A percentile compares a stretch with the other conserved stretches of the same genome.
Evolutionary conservation across 2,113 vertebrate genomes (phyloP).

Genomic region (Chloropsis cyanopogon): DNA sequence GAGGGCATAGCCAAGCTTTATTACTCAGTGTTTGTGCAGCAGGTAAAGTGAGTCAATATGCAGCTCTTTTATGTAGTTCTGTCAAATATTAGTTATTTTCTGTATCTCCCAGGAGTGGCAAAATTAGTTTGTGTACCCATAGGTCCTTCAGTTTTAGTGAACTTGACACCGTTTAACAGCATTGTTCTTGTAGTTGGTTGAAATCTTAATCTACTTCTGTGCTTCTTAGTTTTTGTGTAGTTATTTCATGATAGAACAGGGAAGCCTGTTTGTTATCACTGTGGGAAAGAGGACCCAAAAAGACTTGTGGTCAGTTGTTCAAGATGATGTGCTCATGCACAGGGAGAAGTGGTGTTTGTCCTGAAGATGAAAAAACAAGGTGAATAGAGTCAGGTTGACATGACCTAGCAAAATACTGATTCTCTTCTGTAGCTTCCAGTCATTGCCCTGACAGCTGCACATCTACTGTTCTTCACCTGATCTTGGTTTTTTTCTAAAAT

Average conservation of each 20-base stretch:
- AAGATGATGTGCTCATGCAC: background rate
- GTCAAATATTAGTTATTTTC: background rate
- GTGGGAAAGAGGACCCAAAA: background rate
- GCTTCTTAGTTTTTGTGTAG: background rate
- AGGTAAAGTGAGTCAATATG: background rate
- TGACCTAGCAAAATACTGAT: background rate
- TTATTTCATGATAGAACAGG: background rate
- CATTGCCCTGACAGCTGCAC: background rate
- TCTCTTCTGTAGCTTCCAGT: background rate
- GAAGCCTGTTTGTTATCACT: background rate
- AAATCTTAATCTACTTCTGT: background rate
- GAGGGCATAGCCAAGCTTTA: background rate
- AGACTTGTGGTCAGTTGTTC: background rate
- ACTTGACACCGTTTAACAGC: background rate
- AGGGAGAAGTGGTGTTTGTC: background rate
- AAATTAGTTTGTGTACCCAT: background rate
- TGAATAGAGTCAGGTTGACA: background rate
- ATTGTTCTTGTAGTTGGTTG: background rate
- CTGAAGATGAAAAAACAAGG: background rate
- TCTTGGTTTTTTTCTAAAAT: background rate
- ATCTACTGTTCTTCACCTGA: background rate
- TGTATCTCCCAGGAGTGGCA: background rate
- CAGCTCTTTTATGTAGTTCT: background rate
- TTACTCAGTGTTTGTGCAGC: background rate
- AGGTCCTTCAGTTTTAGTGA: background rate